These are phyloP conservation scores for Operophtera brumata DNA, from an alignment of 2,888 invertebrate genomes.

Conservation along the genomic window DNA sequence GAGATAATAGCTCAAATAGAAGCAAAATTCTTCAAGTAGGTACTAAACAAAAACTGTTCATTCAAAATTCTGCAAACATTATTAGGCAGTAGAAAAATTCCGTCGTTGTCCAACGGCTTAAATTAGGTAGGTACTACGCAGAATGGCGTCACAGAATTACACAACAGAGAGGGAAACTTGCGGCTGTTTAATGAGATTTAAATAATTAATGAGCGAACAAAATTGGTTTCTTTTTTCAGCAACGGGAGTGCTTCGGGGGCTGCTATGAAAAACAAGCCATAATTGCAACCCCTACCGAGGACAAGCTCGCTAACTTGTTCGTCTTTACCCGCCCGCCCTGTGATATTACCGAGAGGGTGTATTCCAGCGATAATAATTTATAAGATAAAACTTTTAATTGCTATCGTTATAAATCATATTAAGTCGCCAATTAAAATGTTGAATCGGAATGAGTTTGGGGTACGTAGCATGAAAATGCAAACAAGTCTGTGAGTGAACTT, in stretches of 20 bases:
- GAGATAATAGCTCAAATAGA: too few species aligned
- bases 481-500: neutral
- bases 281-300: slow-evolving; percentile 68
- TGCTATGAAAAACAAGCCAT: slow-evolving; percentile 69
- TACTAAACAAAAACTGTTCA: too few species aligned
- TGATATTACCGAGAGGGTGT: slow-evolving; percentile 46
- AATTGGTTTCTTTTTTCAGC: slow-evolving; percentile 78
- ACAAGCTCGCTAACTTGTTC: slow-evolving; percentile 45
- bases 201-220: slow-evolving; percentile 81
- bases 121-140: slow-evolving; percentile 49
- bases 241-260: slow-evolving; percentile 59
- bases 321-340: slow-evolving; percentile 32
- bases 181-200: slow-evolving; percentile 80
- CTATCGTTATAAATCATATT: slow-evolving; percentile 55
- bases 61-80: slow-evolving; percentile 21
- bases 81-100: slow-evolving; percentile 27
- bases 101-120: slow-evolving; percentile 55
- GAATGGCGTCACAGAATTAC: slow-evolving; percentile 63
- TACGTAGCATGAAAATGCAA: neutral
- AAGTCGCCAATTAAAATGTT: slow-evolving; percentile 53
- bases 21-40: too few species aligned
- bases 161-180: slow-evolving; percentile 69
- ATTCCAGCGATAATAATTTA: slow-evolving; percentile 52
- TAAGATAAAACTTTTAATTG: slow-evolving; percentile 63
- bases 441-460: slow-evolving; percentile 16